phyloP scores from a whole-genome alignment of 2,888 invertebrate genomes.

The Eudemis profundana region DNA sequence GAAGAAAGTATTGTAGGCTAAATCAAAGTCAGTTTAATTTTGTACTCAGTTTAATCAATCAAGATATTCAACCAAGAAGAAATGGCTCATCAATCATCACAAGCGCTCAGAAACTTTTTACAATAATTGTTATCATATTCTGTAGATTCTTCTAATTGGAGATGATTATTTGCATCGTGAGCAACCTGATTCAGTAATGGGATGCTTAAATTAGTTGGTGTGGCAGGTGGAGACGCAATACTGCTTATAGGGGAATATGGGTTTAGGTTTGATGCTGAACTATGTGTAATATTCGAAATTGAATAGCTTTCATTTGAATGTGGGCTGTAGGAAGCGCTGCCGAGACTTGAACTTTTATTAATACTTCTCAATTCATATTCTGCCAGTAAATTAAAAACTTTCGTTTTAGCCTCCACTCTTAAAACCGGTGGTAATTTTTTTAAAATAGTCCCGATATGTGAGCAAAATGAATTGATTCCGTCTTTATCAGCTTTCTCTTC shows the following conservation, averaged over 20 bases:
- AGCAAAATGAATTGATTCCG: conserved; percentile 2
- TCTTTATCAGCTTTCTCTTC: conserved; percentile 15
- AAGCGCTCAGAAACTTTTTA: conserved; percentile 22
- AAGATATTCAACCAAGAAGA: conserved; percentile 31
- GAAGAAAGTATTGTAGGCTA: not conserved
- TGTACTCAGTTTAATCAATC: conserved; percentile 37
- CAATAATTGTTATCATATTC: not conserved
- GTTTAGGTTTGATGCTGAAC: no score
- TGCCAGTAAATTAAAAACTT: conserved; percentile 39
- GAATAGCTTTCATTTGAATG: conserved; percentile 7
- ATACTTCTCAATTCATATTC: conserved; percentile 14
- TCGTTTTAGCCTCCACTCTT: conserved; percentile 39
- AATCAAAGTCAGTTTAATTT: conserved; percentile 33
- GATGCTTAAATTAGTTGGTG: no score
- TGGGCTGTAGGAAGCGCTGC: not conserved
- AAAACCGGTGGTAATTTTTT: conserved; percentile 9
- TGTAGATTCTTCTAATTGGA: no score
- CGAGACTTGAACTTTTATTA: conserved; percentile 15
- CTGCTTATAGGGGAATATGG: no score
- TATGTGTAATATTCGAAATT: conserved; percentile 7
- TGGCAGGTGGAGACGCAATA: no score
- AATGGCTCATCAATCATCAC: conserved; percentile 27
- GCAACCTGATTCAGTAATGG: conserved; percentile 12
- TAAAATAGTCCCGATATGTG: conserved; percentile 1
- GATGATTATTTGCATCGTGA: not conserved